A percentile compares a stretch with the other conserved stretches of the same genome.
Evolutionary conservation across 1,140 invertebrate genomes (phyloP).

Genomic region (Calliphora vicina): DNA sequence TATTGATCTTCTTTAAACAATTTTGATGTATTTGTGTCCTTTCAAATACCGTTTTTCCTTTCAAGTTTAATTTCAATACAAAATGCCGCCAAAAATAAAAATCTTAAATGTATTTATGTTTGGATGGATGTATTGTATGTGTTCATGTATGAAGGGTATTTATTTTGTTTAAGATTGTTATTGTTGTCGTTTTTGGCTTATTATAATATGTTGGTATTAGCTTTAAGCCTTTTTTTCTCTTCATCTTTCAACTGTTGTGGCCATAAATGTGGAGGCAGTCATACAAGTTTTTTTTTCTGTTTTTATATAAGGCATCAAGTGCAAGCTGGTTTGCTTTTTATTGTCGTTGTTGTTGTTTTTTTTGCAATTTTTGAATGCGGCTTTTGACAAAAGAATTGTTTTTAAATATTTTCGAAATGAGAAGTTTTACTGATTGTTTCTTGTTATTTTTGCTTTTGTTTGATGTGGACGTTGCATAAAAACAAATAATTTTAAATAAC

Average conservation of each 20-base stretch:
- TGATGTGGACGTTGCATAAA: not conserved
- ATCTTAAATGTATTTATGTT: not conserved
- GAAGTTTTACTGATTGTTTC: not conserved
- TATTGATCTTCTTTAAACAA: not conserved
- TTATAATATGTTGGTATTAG: constrained; percentile 12
- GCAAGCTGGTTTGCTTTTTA: not conserved
- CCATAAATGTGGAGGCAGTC: not conserved
- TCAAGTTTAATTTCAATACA: not conserved
- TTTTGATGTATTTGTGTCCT: constrained; percentile 16
- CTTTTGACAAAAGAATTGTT: not conserved
- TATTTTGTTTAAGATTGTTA: constrained; percentile 6
- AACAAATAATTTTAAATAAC: not conserved
- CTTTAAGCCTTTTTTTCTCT: not conserved
- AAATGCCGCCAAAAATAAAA: not conserved
- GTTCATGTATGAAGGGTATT: not conserved
- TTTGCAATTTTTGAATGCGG: constrained; percentile 1
- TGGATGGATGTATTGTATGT: not conserved
- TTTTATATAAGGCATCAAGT: constrained; percentile 4
- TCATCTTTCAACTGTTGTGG: not conserved
- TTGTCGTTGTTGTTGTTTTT: not conserved
- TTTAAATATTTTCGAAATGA: constrained; percentile 5
- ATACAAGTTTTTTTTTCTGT: constrained; percentile 5
- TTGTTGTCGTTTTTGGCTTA: constrained; percentile 33
- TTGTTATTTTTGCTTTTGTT: not conserved
- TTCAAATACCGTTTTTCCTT: constrained; percentile 2